phyloP scores from a whole-genome alignment of 2,888 invertebrate genomes.

The Polydrusus tereticollis region DNA sequence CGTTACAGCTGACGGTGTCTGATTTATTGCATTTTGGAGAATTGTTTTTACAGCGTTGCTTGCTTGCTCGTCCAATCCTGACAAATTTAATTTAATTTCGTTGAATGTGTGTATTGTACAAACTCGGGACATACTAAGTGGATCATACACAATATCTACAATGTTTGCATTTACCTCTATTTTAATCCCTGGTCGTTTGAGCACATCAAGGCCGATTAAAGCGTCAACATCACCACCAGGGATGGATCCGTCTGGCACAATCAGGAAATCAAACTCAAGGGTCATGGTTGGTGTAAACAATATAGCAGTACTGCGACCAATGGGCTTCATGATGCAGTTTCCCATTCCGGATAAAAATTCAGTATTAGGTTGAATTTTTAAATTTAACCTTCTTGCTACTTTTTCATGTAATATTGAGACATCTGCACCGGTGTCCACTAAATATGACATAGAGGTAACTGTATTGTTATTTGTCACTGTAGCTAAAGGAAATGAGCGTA shows the following conservation, averaged over 20 bases:
- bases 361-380: too few species aligned
- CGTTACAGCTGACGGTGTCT: constrained; percentile 14
- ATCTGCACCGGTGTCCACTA: not conserved
- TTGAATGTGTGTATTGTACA: not conserved
- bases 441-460: too few species aligned
- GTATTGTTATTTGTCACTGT: too few species aligned
- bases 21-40: not conserved
- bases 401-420: not conserved
- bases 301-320: too few species aligned
- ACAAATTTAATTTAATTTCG: not conserved
- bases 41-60: not conserved
- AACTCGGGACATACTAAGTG: not conserved
- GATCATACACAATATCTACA: not conserved
- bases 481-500: too few species aligned
- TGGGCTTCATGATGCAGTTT: too few species aligned
- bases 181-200: not conserved
- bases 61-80: not conserved
- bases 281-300: too few species aligned
- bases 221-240: too few species aligned
- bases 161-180: not conserved
- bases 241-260: too few species aligned
- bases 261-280: too few species aligned
- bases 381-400: not conserved
- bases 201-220: not conserved
- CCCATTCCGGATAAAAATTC: too few species aligned